These are phyloP conservation scores for Okamejei kenojei DNA, from an alignment of 2,797 vertebrate genomes.

Conservation along the genomic window DNA sequence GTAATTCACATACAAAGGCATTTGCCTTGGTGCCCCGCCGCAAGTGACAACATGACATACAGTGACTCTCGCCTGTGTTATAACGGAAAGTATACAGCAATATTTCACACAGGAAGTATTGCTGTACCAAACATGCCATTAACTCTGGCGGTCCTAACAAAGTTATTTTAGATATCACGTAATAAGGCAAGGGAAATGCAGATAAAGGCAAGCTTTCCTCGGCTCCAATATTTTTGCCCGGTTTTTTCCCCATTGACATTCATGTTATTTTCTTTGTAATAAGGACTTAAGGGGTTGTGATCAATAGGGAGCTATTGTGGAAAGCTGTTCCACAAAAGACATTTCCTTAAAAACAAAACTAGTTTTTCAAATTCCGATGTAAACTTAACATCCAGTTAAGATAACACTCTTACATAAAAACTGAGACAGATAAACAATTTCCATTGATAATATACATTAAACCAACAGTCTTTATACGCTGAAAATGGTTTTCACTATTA, in stretches of 20 bases:
- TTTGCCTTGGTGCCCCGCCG: too few relatives aligned
- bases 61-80: not conserved
- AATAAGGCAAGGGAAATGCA: not conserved
- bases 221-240: not conserved
- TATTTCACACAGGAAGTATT: constrained; percentile 35
- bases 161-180: not conserved
- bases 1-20: too few relatives aligned
- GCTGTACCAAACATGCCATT: constrained; percentile 21
- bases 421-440: constrained; percentile 57
- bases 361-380: constrained; percentile 50
- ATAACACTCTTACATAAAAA: constrained; percentile 64
- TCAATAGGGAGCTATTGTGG: constrained; percentile 10
- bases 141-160: not conserved
- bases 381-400: constrained; percentile 65
- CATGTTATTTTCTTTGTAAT: constrained; percentile 2
- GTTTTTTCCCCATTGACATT: constrained; percentile 33
- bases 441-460: constrained; percentile 64
- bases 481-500: constrained; percentile 53
- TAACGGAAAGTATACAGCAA: not conserved
- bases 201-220: not conserved
- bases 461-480: constrained; percentile 53
- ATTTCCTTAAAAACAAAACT: constrained; percentile 46
- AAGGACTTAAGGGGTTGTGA: not conserved
- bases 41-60: too few relatives aligned
- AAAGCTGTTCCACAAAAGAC: constrained; percentile 25